Evolutionary conservation across 1,140 invertebrate genomes (phyloP), one percentile per base, ranked within the genome.

Genomic region (Drosophila ficusphila): DNA sequence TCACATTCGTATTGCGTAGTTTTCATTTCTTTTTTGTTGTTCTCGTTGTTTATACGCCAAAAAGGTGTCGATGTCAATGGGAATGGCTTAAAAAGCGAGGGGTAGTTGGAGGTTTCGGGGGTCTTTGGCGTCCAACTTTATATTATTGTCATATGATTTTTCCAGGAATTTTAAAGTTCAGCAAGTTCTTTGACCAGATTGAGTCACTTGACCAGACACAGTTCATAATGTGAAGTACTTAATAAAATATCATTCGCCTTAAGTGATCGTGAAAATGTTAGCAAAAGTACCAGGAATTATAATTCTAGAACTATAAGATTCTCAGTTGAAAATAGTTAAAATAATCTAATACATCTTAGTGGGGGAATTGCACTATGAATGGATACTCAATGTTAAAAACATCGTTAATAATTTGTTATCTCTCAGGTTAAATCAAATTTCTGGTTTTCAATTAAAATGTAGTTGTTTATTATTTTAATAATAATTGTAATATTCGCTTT

Each of bases 161-260:
- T 79, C 78, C 70, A 39, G 11, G 76, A 75, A 79, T 14, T 69
- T 12, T 0, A 12, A 25, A 56, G 60, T 53, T 62, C 34, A 79
- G 33, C 29, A 39, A 34, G 47, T 75, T 79, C 52, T 70, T 60
- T 53, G 64, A 75, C 65, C 64, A 65, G 76, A 64, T 79, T 75
- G 56, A 70, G 56, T 56, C 69, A 74, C 56, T 77, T 41, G 0
- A 42, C 18, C 53, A 38, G 1, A 33, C 19, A 29, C 12, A 3
- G 19, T 18, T 31, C 3, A 12, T 1, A 38, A 57, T 25, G 14
- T 42, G 19, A 19, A 61, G 19, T 60, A n/a, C 8, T 9, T 9
- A 39, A 19, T 57, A 4, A 65, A 47, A 18, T 5, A 25, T 61
- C 2, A 31, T 3, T 11, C 16, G 1, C 19, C 23, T 23, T 23